Evolutionary conservation across 2,113 vertebrate species (phyloP), one percentile per base, ranked within the genome.

Genomic region (Myxocyprinus asiaticus): DNA sequence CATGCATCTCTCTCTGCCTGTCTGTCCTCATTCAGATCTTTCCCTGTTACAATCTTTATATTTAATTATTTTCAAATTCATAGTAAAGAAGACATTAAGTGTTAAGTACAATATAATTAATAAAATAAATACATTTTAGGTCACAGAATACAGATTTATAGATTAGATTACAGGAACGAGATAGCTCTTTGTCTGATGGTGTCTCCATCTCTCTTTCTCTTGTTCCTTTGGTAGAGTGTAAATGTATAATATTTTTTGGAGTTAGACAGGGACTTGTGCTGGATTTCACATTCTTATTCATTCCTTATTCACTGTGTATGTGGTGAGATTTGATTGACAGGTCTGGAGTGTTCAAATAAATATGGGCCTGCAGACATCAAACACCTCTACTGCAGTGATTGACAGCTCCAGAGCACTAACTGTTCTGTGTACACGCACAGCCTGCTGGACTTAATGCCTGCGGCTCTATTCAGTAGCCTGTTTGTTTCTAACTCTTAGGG

Each of bases 271-370:
- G 22, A 33, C 22, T 48, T 67, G 45, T 12, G 77, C 15, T 64
- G 77, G 77, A 68, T 73, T 83, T 80, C 66, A 76, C 64, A 50
- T 63, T 74, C 72, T 66, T 55, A 33, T 67, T 82, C 81, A 65
- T 44, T 79, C 45, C 68, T 78, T 76, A 81, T 84, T 81, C 75
- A 14, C 11, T 81, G 73, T 33, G 22, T 33, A 33, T 33, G 22
- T 81, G 56, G 62, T 59, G 58, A 62, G 75, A 22, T 67, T 81
- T 84, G 82, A 84, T 78, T 84, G 82, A 80, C 82, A 84, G 82
- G 71, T 84, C 76, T 67, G 64, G 76, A 75, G 79, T 84, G 75
- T 81, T 81, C 73, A 83, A 84, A 84, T 81, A 84, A 84, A 84
- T 80, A 84, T 81, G 75, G 75, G 67, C 74, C 82, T 78, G 79